Evolutionary conservation across 2,888 invertebrate species (phyloP), one percentile per base, ranked within the genome.

Genomic region (Amiota minor): DNA sequence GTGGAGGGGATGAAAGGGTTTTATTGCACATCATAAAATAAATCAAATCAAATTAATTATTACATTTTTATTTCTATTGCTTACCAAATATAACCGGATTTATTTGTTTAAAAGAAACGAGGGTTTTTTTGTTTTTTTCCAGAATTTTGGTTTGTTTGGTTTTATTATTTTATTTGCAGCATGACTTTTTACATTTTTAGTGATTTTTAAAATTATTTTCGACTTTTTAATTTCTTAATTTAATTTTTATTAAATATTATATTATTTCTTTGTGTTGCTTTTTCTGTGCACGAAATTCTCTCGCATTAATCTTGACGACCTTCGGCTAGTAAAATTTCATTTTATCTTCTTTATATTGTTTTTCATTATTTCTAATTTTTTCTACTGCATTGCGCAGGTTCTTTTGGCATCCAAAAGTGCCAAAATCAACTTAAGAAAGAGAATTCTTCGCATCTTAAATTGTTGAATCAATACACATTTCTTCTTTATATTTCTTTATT

Each of bases 31-130:
- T 59, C 14, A 16, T n/a, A 18, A 62, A 53, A 55, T 35, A 71
- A 46, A 59, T 55, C n/a, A 56, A 72, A 72, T 65, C 47, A 12
- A 64, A 77, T 76, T 72, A 70, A 73, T 75, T 67, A 77, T 70
- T 77, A 64, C 70, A 56, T 61, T 62, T 46, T 72, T 56, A 65
- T 62, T 45, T 35, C 55, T 23, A 47, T 46, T 49, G 46, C 70
- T 65, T 72, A 76, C 78, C 77, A 72, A 78, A 74, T 35, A 68
- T 59, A 82, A 79, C 80, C 77, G 75, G 77, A 74, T 84, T 47
- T 55, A 75, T 71, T 71, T 82, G 74, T 76, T 76, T 64, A 64
- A 2, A 50, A 10, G 1, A 59, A 59, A 1, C 47, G 47, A 47
- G 47, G 18, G 65, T 53, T 45, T 45, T 35, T 12, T 10, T 69